phyloP scores from a whole-genome alignment of 2,797 vertebrate genomes.

The Melanotaenia parkinsoni region DNA sequence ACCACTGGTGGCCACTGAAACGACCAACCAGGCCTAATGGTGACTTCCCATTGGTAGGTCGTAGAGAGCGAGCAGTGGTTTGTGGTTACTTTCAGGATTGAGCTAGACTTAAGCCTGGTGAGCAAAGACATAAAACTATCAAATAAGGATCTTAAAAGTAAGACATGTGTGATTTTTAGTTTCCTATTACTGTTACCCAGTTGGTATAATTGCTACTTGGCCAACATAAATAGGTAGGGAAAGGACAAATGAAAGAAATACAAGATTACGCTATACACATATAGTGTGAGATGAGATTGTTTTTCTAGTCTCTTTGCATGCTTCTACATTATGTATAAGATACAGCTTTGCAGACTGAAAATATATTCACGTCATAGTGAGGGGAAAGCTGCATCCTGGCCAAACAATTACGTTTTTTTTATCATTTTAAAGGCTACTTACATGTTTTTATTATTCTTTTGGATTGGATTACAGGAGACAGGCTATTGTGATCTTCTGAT shows the following conservation, averaged over 20 bases:
- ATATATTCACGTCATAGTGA: too few species aligned
- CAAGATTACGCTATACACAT: too few species aligned
- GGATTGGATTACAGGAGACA: too few species aligned
- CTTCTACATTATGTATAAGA: too few species aligned
- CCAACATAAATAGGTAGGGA: neutral
- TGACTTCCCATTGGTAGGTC: slow-evolving; percentile 25
- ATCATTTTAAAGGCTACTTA: too few species aligned
- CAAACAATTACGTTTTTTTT: too few species aligned
- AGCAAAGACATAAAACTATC: slow-evolving; percentile 35
- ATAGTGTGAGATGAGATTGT: too few species aligned
- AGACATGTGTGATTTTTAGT: slow-evolving; percentile 7
- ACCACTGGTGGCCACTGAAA: slow-evolving; percentile 29
- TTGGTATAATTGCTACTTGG: neutral
- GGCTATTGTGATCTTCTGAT: too few species aligned
- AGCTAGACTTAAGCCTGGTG: slow-evolving; percentile 34
- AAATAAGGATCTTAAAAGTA: slow-evolving; percentile 31
- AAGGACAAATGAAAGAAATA: neutral
- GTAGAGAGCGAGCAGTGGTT: slow-evolving; percentile 30
- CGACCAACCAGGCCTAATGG: slow-evolving; percentile 15
- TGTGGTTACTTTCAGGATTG: slow-evolving; percentile 47
- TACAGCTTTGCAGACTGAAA: too few species aligned
- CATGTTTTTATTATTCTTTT: too few species aligned
- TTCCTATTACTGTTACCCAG: neutral
- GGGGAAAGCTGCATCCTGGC: too few species aligned
- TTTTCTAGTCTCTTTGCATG: too few species aligned